Evolutionary conservation across 2,888 invertebrate genomes (phyloP), one percentile per base, ranked within the genome.

Genomic region (Synergus itoensis): DNA sequence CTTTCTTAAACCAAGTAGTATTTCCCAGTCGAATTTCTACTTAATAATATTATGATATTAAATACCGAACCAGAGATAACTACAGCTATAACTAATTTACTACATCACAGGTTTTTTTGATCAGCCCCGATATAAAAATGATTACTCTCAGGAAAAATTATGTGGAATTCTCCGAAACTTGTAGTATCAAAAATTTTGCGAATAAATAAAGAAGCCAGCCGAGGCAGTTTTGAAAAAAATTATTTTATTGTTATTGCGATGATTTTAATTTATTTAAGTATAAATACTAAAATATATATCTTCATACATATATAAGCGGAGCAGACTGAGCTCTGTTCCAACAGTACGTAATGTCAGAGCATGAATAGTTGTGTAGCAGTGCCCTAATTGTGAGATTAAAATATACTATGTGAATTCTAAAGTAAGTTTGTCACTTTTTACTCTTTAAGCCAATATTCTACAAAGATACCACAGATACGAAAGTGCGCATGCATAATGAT

Each of bases 371-470:
- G 80, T 86, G 82, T 86, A 87, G 86, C 84, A 87, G 86, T 87
- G 86, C 84, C 75, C 76, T 83, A 84, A 87, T 84, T 87, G 86
- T 87, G 86, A 86, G 82, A 86, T 84, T 86, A 85, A 85, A 83
- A 80, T 84, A 82, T 84, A 85, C 77, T 78, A 77, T 78, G 80
- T 81, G 79, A 83, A 81, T 82, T 81, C 78, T 81, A 76, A 69
- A 79, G 67, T 14, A 73, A 41, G 45, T 48, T 45, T 64, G 41
- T 78, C 63, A 18, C 21, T 63, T 78, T 67, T 78, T 67, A 69
- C 73, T 36, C 69, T 28, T 73, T 18, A 28, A 53, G n/a, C n/a
- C 53, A 48, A 36, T 28, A 53, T 7, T 40, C 40, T 64, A 48
- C 21, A 3, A 28, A 69, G 28, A 67, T 45, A 18, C 18, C n/a